Percentiles rank a stretch among this genome's conserved stretches.
These are phyloP conservation scores for Heteronetta atricapilla DNA, from an alignment of 2,113 vertebrate species.

Conservation along the genomic window DNA sequence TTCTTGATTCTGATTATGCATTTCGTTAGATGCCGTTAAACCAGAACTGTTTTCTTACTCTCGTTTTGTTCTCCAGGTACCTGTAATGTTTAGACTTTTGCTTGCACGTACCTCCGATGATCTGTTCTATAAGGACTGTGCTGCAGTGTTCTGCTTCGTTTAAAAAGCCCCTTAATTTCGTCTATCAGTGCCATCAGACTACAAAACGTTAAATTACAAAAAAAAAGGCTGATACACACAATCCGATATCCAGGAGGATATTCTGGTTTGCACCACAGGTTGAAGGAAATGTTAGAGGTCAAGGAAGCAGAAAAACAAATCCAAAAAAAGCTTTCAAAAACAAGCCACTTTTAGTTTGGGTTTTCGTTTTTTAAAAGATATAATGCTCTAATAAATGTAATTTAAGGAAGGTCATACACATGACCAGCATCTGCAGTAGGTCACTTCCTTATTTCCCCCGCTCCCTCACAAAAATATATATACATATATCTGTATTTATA, in stretches of 20 bases:
- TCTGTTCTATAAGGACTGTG: background rate
- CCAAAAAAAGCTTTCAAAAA: slow-evolving; percentile 69
- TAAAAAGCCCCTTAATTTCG: slow-evolving; percentile 1
- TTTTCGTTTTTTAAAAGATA: slow-evolving; percentile 47
- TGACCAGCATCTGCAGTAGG: slow-evolving; percentile 72
- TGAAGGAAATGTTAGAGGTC: slow-evolving; percentile 68
- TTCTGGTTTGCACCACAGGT: slow-evolving; percentile 70
- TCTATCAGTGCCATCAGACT: slow-evolving; percentile 51
- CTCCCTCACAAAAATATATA: slow-evolving; percentile 57
- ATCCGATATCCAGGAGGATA: slow-evolving; percentile 47
- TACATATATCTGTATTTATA: slow-evolving; percentile 59
- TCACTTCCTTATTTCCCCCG: slow-evolving; percentile 61
- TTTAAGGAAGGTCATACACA: slow-evolving; percentile 69
- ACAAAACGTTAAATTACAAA: slow-evolving; percentile 69
- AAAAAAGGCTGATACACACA: slow-evolving; percentile 65
- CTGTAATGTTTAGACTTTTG: background rate
- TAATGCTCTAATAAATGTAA: slow-evolving; percentile 20
- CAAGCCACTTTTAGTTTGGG: slow-evolving; percentile 50
- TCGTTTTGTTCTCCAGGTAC: background rate
- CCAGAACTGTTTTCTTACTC: background rate
- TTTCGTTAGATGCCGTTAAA: background rate
- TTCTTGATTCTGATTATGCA: background rate
- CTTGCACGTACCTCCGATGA: background rate
- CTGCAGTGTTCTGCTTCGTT: slow-evolving; percentile 2
- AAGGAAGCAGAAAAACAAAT: slow-evolving; percentile 50